Percentiles rank a stretch among this genome's conserved stretches.
phyloP scores from a whole-genome alignment of 2,888 invertebrate species.

The Seira ritae region DNA sequence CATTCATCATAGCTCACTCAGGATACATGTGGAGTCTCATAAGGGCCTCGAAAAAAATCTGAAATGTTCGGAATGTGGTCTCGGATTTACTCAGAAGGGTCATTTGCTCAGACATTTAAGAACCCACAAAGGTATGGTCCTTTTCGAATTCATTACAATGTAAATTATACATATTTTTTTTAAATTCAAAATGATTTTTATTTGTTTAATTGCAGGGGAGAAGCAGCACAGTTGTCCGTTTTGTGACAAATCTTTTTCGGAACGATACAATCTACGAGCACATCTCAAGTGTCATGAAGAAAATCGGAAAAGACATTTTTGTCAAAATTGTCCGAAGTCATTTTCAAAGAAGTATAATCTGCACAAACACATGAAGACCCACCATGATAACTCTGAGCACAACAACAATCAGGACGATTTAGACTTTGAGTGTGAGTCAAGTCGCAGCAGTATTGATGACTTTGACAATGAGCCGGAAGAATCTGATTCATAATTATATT shows the following conservation, averaged over 20 bases:
- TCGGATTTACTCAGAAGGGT: constrained; percentile 81
- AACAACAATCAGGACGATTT: neutral
- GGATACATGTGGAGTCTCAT: constrained; percentile 83
- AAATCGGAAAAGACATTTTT: constrained; percentile 79
- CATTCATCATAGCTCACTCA: constrained; percentile 84
- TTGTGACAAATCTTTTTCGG: constrained; percentile 78
- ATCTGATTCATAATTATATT: too few relatives aligned
- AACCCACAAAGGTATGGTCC: constrained; percentile 78
- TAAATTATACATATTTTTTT: too few relatives aligned
- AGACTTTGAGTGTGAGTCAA: constrained; percentile 5
- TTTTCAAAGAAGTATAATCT: constrained; percentile 75
- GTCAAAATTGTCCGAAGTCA: constrained; percentile 79
- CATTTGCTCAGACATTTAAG: constrained; percentile 83
- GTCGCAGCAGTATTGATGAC: constrained; percentile 7
- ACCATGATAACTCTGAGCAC: constrained; percentile 22
- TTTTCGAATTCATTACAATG: neutral
- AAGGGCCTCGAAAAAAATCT: constrained; percentile 79
- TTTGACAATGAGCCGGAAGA: too few relatives aligned
- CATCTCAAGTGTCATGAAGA: constrained; percentile 78
- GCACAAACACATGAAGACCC: constrained; percentile 74
- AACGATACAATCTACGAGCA: constrained; percentile 78
- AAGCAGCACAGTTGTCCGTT: constrained; percentile 72
- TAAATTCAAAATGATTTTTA: too few relatives aligned
- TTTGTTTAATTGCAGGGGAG: constrained; percentile 77
- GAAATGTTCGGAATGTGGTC: constrained; percentile 80